Percentiles rank a stretch among this genome's conserved stretches.
These are phyloP conservation scores for Sitobion miscanthi DNA, from an alignment of 1,140 invertebrate genomes.

Conservation along the genomic window DNA sequence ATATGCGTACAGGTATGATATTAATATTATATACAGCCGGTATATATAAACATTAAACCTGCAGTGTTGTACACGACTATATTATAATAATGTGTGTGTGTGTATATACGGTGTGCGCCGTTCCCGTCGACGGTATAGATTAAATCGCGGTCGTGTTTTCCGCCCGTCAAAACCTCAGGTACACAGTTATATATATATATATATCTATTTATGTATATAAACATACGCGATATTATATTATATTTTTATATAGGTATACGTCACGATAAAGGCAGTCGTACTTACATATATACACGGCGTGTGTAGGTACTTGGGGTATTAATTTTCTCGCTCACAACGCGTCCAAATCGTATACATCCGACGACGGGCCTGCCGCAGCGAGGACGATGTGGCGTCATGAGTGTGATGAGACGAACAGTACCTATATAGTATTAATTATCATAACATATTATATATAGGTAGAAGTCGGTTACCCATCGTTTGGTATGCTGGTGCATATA, in stretches of 20 bases:
- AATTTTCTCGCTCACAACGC: not conserved
- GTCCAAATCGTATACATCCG: not conserved
- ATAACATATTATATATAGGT: too few relatives aligned
- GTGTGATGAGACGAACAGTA: not conserved
- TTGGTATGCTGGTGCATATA: too few relatives aligned
- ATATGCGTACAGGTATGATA: too few relatives aligned
- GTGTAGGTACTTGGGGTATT: not conserved
- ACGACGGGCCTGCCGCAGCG: not conserved
- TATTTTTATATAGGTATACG: not conserved
- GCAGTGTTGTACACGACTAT: not conserved
- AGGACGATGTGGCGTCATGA: not conserved
- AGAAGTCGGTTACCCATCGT: too few relatives aligned
- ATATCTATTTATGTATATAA: too few relatives aligned
- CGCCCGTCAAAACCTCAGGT: not conserved
- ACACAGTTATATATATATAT: too few relatives aligned
- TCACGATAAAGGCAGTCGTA: not conserved
- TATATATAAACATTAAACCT: not conserved
- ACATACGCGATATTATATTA: not conserved
- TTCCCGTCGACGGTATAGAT: not conserved
- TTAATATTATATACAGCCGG: too few relatives aligned
- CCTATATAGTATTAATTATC: too few relatives aligned
- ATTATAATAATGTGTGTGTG: not conserved
- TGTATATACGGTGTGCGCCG: not conserved
- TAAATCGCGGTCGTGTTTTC: not conserved
- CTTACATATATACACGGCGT: not conserved